These are phyloP conservation scores for Holcopasites calliopsidis DNA, from an alignment of 1,140 invertebrate species.

Conservation along the genomic window DNA sequence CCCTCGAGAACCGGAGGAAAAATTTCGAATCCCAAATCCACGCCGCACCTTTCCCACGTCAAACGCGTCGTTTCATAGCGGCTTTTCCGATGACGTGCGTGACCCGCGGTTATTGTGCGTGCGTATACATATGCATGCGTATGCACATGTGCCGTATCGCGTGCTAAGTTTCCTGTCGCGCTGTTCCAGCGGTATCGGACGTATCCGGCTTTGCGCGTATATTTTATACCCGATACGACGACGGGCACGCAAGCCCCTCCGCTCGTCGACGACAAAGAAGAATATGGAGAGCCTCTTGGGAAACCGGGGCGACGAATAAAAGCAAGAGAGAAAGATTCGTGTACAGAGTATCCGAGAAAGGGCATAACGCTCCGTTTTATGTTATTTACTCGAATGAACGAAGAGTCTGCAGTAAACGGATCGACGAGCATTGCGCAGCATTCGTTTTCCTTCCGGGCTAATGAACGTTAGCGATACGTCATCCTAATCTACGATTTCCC, in stretches of 20 bases:
- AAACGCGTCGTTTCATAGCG: not conserved
- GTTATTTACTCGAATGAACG: no score
- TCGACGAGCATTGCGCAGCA: no score
- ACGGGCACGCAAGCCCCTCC: conserved; percentile 3
- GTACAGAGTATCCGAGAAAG: no score
- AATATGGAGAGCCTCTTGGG: not conserved
- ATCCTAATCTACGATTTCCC: no score
- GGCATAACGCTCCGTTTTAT: no score
- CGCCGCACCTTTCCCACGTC: no score
- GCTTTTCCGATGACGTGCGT: no score
- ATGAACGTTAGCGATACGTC: no score
- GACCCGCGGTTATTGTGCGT: conserved; percentile 31
- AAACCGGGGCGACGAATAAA: not conserved
- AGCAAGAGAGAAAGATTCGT: not conserved
- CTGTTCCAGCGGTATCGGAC: not conserved
- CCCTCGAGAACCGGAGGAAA: no score
- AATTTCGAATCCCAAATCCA: no score
- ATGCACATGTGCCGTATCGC: conserved; percentile 5
- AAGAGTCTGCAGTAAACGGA: no score
- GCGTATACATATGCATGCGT: conserved; percentile 12
- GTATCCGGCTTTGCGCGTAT: conserved; percentile 24
- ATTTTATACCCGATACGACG: conserved; percentile 16
- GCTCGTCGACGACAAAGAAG: conserved; percentile 3
- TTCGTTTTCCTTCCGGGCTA: no score
- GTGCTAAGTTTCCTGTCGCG: conserved; percentile 17